Evolutionary conservation across 2,888 invertebrate species (phyloP), one percentile per base, ranked within the genome.

Genomic region (Odiellus spinosus): DNA sequence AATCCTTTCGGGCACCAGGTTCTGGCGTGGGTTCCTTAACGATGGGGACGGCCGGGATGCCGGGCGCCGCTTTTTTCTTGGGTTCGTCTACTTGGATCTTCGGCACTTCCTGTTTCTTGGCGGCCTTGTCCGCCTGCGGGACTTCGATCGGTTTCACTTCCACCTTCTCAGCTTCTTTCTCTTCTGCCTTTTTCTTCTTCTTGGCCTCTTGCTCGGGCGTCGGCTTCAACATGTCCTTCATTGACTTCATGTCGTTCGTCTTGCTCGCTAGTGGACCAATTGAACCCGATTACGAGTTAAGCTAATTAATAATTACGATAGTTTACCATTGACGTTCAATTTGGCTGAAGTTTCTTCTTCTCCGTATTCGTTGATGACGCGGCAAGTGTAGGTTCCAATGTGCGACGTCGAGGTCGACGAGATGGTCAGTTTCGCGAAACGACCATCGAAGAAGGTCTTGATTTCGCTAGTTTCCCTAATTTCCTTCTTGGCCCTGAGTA

Each of bases 331-430:
- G 11, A 96, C 79, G 18, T 81, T 82, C 48, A 98, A 73, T 60
- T 83, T 80, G 41, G 91, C 85, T 40, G 78, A 76, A 2, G 84
- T 82, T 61, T 86, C 83, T 58, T 86, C 90, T 63, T 82, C 80
- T 43, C 96, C 96, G 58, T 78, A 80, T 64, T 90, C 86, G 64
- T 95, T 96, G 61, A 77, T 79, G 45, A 93, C 82, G 20, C 86
- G 78, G 39, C 90, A 78, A 61, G 77, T 80, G 67, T 88, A 91
- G 43, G 76, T 77, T 38, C 86, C 87, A 3, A 78, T 73, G 63
- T 80, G 78, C 60, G 82, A 82, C 40, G 71, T 66, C n/a, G 74
- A 74, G 45, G 79, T 76, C 40, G 82, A 79, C 54, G 76, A 77
- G 55, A 93, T 82, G 51, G 77, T 78, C 10, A 93, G 69, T 52